Base-by-base conservation (phyloP, 2,888 invertebrate species). In the Acrocyrtus sp. region DNA sequence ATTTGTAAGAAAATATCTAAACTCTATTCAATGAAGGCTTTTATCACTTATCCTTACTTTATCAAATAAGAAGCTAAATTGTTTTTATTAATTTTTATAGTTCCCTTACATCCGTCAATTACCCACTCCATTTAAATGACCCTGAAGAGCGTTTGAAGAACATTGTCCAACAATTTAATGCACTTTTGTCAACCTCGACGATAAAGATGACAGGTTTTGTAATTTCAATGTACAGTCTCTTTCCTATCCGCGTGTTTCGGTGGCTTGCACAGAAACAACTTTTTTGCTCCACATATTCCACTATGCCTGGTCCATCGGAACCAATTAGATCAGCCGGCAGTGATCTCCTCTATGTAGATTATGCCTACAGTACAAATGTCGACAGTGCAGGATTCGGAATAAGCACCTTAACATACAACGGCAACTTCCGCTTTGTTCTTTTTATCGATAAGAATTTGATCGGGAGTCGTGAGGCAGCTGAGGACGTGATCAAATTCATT, bases 401-500 rank as follows among this genome's bases (percentile, higher is more conserved):
- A 5, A 62, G 62, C 8, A 53, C 73, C 1, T 4, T 73, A 2
- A 57, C 73, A 0, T 73, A 61, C 43, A 58, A 67, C 19, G 56
- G 54, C 1, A 17, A 56, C 41, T 62, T 67, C 39, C 53, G 67
- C 21, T 47, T 67, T 26, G 51, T 57, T 1, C 29, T 67, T 4
- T 67, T 67, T 22, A 54, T 66, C n/a, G 73, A 73, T 8, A 61
- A 43, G 27, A 62, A 62, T 27, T 34, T 67, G 1, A 39, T 67
- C 12, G 48, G 22, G 34, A 43, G 34, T 0, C 17, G 54, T 15
- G 43, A 17, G 4, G 27, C 27, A 0, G 48, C 67, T 12, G 67
- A 67, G 24, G 43, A 70, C 1, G 29, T 70, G 3, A 27, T 57
- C 0, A 3, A 47, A 12, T 62, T 50, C 15, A 70, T 70, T 45